Evolutionary conservation across 2,888 invertebrate genomes (phyloP), one percentile per base, ranked within the genome.

Genomic region (Anoplius nigerrimus): DNA sequence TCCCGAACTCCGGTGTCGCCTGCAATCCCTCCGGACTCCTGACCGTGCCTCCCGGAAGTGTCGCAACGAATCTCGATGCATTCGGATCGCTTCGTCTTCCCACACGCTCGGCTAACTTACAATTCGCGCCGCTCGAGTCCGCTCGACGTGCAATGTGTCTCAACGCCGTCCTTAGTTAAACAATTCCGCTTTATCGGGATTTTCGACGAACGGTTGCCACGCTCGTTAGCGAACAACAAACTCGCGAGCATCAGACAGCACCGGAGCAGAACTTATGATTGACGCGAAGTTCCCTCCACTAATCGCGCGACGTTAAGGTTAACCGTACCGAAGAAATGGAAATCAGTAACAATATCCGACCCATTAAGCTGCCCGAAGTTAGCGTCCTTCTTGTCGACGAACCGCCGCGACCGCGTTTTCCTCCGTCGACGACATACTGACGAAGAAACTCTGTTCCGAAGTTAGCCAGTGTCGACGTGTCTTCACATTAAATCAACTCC

Each of bases 21-120:
- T 79, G 83, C 84, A 84, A 84, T 82, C 82, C 81, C 72, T 72
- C 70, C 65, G 69, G 68, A 69, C 63, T n/a, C 48, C 75, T 72
- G 72, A 72, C 74, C 74, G 67, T 72, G 74, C 75, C 74, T 75
- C 76, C 75, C 67, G 73, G 67, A 83, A 74, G 75, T 66, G 78
- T 74, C 57, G 64, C 71, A 74, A 73, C 62, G 71, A 73, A 77
- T 79, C 80, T 66, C 66, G 66, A 74, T 73, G 70, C 76, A 66
- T 70, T 68, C 73, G 75, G 66, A 80, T 82, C 79, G 75, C 66
- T 71, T 74, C 75, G 71, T 59, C 73, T 75, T 72, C 74, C 64
- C 80, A 68, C 65, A 57, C 34, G 34, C 11, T 69, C 78, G 66
- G 8, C 70, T 72, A 76, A 82, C 79, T 80, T 80, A 74, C 78